These are phyloP conservation scores for Xenentodon cancila DNA, from an alignment of 2,797 vertebrate species.

Conservation along the genomic window DNA sequence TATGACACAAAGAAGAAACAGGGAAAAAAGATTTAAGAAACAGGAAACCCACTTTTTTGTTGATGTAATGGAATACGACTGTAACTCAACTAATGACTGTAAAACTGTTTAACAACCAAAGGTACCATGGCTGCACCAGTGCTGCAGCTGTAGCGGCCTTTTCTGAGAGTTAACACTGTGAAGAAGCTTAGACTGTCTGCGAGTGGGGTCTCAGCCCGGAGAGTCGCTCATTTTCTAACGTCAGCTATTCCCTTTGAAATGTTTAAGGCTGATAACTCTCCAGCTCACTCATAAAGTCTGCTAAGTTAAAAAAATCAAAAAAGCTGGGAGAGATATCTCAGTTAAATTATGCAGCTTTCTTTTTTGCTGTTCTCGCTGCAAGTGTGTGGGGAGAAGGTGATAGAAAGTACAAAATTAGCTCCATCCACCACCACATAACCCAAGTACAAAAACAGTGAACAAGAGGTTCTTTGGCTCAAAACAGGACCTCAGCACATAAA, in stretches of 20 bases:
- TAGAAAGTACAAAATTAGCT: slow-evolving; percentile 41
- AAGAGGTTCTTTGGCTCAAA: slow-evolving; percentile 42
- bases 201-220: background rate
- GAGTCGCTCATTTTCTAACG: slow-evolving; percentile 33
- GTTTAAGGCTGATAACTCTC: slow-evolving; percentile 27
- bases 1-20: no score
- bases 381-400: slow-evolving; percentile 45
- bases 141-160: background rate
- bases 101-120: no score
- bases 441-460: slow-evolving; percentile 17
- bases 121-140: background rate
- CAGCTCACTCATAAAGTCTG: slow-evolving; percentile 2
- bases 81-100: no score
- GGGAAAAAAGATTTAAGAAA: no score
- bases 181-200: slow-evolving; percentile 5
- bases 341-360: slow-evolving; percentile 64
- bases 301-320: no score
- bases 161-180: background rate
- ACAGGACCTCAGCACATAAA: slow-evolving; percentile 32
- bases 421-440: slow-evolving; percentile 33
- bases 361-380: slow-evolving; percentile 47
- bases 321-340: background rate
- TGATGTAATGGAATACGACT: no score
- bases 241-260: slow-evolving; percentile 39
- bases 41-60: no score